A percentile compares a stretch with the other conserved stretches of the same genome.
phyloP scores from a whole-genome alignment of 2,797 vertebrate species.

The Periophthalmus magnuspinnatus region DNA sequence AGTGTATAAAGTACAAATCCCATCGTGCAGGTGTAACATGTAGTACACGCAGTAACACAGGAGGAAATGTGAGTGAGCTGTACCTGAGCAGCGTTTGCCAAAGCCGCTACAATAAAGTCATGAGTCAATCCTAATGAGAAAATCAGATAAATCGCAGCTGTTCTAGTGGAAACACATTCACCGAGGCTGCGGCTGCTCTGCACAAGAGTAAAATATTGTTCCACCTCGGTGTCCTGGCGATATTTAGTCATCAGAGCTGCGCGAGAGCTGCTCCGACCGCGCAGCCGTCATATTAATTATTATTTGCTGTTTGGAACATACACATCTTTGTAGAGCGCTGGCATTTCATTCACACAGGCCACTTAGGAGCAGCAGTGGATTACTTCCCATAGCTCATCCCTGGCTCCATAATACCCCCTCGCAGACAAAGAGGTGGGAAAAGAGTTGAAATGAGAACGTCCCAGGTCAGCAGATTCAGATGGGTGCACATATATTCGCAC shows the following conservation, averaged over 20 bases:
- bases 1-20: constrained; percentile 1
- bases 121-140: constrained; percentile 84
- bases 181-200: constrained; percentile 77
- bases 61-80: constrained; percentile 48
- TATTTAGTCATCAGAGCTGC: constrained; percentile 88
- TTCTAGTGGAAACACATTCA: constrained; percentile 81
- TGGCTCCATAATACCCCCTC: constrained; percentile 60
- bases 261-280: constrained; percentile 84
- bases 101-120: constrained; percentile 78
- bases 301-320: constrained; percentile 86
- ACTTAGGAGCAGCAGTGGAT: constrained; percentile 86
- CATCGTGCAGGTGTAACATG: constrained; percentile 28
- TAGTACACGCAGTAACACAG: constrained; percentile 37
- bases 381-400: constrained; percentile 80
- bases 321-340: constrained; percentile 91
- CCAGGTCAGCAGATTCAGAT: constrained; percentile 60
- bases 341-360: constrained; percentile 92
- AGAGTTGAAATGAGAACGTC: constrained; percentile 67
- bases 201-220: constrained; percentile 88
- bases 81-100: constrained; percentile 65
- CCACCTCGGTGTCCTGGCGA: constrained; percentile 73
- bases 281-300: constrained; percentile 90
- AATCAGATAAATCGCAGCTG: constrained; percentile 85
- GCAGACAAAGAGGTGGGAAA: constrained; percentile 67
- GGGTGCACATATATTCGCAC: constrained; percentile 29